These are phyloP conservation scores for Oreocharis arfaki DNA, from an alignment of 2,113 vertebrate genomes.

Conservation along the genomic window DNA sequence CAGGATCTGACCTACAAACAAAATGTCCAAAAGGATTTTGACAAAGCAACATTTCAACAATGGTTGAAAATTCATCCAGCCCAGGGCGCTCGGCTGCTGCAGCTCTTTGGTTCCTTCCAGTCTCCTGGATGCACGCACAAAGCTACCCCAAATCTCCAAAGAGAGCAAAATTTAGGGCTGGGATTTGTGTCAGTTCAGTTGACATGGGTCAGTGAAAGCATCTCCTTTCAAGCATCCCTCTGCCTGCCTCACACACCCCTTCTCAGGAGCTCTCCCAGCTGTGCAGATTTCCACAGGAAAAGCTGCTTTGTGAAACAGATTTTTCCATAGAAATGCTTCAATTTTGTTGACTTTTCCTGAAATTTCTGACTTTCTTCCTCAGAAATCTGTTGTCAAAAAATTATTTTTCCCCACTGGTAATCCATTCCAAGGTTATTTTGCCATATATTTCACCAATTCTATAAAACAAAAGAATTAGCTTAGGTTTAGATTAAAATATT, in stretches of 20 bases:
- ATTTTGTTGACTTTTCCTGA: neutral
- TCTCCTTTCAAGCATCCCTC: neutral
- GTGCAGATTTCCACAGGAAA: neutral
- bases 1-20: neutral
- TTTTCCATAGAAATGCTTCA: neutral
- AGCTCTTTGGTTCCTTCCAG: neutral
- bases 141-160: neutral
- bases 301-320: neutral
- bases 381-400: neutral
- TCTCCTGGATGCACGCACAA: neutral
- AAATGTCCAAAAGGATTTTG: neutral
- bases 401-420: neutral
- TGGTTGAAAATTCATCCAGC: neutral
- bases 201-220: neutral
- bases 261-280: neutral
- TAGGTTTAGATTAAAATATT: neutral
- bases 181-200: neutral
- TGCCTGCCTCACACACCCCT: neutral
- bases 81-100: accelerated
- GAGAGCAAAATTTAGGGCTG: neutral
- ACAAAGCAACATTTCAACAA: neutral
- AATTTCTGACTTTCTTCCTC: neutral
- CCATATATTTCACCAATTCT: neutral
- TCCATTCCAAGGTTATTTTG: neutral
- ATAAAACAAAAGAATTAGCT: neutral